Conservation (phyloP, 2,113 vertebrate genomes). For the Probosciger aterrimus region DNA sequence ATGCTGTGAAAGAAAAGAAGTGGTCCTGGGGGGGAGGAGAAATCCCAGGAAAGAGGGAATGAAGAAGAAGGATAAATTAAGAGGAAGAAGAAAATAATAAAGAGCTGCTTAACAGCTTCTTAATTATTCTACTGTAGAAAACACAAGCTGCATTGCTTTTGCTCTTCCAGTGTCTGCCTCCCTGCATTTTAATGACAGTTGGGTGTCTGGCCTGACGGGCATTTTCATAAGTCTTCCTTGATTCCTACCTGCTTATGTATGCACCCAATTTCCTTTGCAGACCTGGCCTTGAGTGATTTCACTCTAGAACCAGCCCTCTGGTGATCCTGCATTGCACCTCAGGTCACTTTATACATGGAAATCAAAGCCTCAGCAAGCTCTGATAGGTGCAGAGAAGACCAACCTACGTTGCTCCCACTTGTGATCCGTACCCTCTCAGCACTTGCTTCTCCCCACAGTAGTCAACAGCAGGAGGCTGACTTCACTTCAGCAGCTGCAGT, state of each 20-base stretch:
- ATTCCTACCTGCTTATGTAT: not conserved
- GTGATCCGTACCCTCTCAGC: not conserved
- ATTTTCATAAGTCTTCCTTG: not conserved
- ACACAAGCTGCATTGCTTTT: not conserved
- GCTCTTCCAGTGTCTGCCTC: not conserved
- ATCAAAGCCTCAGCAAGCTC: not conserved
- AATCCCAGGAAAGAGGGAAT: not conserved
- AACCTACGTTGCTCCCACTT: not conserved
- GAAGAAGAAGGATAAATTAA: not conserved
- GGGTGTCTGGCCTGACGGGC: not conserved
- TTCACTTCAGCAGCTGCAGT: not conserved
- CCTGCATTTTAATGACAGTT: not conserved
- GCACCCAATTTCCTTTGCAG: not conserved
- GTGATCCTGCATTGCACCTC: not conserved
- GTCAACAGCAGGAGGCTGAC: not conserved
- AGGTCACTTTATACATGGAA: not conserved
- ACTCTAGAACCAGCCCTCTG: not conserved
- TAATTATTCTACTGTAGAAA: not conserved
- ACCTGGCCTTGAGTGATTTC: not conserved
- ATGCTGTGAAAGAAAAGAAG: not conserved
- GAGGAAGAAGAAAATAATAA: not conserved
- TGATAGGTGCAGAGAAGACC: not conserved
- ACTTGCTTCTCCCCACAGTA: not conserved
- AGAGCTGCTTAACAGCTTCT: not conserved
- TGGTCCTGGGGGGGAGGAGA: not conserved